Evolutionary conservation across 2,113 vertebrate genomes (phyloP).

Genomic region (Lagenorhynchus albirostris): DNA sequence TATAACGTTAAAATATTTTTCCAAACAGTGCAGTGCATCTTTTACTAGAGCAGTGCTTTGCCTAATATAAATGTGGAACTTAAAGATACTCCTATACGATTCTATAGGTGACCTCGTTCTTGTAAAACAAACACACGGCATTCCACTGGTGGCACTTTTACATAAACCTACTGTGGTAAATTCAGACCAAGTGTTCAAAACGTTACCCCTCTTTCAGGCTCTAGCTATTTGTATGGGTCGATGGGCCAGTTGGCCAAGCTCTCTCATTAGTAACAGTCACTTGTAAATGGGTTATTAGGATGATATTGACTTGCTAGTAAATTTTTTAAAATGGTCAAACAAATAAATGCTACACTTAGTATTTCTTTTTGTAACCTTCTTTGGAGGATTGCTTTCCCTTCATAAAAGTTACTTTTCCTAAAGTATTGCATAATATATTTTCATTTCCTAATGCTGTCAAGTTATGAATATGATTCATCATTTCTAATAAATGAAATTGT

Average conservation of each 20-base stretch:
- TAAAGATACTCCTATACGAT: background rate
- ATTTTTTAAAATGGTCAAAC: background rate
- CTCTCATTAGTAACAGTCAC: background rate
- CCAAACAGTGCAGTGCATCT: background rate
- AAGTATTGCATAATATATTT: slow-evolving; percentile 16
- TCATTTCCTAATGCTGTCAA: slow-evolving; percentile 58
- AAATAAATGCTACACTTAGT: background rate
- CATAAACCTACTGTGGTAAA: background rate
- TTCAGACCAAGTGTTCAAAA: background rate
- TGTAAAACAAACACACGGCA: background rate
- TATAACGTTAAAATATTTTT: slow-evolving; percentile 29
- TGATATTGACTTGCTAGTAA: background rate
- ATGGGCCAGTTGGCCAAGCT: background rate
- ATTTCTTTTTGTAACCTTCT: background rate
- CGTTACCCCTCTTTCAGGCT: background rate
- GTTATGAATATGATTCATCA: slow-evolving; percentile 58
- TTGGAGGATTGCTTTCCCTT: background rate
- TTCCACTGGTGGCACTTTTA: background rate
- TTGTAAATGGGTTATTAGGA: background rate
- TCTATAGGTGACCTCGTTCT: background rate
- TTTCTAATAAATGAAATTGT: slow-evolving; percentile 64
- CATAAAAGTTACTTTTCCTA: slow-evolving; percentile 14
- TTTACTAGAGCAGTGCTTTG: background rate
- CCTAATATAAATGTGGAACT: background rate
- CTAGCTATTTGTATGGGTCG: background rate